Percentiles rank a stretch among this genome's conserved stretches.
These are phyloP conservation scores for Tinamus major DNA, from an alignment of 2,797 vertebrate species.

Conservation along the genomic window DNA sequence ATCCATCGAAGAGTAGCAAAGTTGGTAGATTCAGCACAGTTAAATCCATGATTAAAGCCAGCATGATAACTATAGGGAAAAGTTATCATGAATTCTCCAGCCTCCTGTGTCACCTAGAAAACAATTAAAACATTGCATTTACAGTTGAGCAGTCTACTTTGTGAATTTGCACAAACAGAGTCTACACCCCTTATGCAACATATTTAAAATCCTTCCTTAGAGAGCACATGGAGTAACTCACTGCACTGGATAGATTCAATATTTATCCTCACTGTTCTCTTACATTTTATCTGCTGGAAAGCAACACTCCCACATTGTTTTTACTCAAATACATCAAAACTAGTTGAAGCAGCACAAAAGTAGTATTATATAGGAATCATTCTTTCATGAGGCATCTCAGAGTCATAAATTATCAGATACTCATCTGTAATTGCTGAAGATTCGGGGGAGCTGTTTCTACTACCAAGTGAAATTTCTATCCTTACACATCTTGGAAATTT, in stretches of 20 bases:
- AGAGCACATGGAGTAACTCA: neutral
- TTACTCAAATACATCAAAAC: neutral
- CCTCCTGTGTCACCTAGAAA: conserved; percentile 93
- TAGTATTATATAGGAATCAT: neutral
- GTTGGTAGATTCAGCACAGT: conserved; percentile 97
- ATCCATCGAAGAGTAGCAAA: conserved; percentile 97
- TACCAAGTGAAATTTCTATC: neutral
- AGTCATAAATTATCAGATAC: neutral
- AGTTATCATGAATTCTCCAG: conserved; percentile 95
- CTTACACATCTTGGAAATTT: neutral
- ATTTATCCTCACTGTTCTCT: neutral
- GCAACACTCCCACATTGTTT: neutral
- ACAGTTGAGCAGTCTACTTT: neutral
- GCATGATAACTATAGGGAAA: conserved; percentile 97
- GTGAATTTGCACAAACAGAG: neutral
- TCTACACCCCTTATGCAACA: rapidly evolving
- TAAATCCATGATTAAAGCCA: conserved; percentile 99
- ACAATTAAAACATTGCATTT: neutral
- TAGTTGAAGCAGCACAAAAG: neutral
- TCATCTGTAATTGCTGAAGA: neutral
- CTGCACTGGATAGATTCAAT: neutral
- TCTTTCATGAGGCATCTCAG: neutral
- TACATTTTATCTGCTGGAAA: neutral
- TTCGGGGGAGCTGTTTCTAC: neutral
- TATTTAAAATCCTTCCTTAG: neutral